Percentiles rank a stretch among this genome's conserved stretches.
These are phyloP conservation scores for Nilaparvata lugens DNA, from an alignment of 1,140 invertebrate genomes.

Conservation along the genomic window DNA sequence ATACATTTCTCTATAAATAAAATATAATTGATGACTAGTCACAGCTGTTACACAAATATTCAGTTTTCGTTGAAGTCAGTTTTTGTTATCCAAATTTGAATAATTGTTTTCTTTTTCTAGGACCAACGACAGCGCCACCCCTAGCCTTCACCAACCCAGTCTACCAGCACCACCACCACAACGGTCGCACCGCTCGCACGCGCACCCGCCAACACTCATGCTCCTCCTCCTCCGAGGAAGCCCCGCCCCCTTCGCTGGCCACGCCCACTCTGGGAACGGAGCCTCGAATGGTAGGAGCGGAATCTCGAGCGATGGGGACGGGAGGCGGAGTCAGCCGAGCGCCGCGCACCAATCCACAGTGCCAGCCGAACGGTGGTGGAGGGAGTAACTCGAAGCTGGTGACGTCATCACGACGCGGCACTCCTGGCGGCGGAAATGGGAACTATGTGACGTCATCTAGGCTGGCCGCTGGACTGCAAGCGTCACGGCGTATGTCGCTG, in stretches of 20 bases:
- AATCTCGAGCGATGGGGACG: constrained; percentile 31
- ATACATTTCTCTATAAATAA: too few species aligned
- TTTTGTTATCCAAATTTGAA: too few species aligned
- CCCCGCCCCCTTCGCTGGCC: constrained; percentile 4
- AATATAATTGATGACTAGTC: too few species aligned
- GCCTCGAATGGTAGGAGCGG: too few species aligned
- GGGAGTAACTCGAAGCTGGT: background rate
- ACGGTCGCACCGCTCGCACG: constrained; percentile 21
- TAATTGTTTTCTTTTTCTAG: background rate
- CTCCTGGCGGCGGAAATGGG: too few species aligned
- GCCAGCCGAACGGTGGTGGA: constrained; percentile 15
- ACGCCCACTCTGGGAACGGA: too few species aligned
- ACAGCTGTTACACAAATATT: too few species aligned
- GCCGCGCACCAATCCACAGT: constrained; percentile 30
- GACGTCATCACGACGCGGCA: too few species aligned
- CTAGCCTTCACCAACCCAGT: constrained; percentile 81
- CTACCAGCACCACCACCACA: constrained; percentile 45
- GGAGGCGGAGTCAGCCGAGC: constrained; percentile 28
- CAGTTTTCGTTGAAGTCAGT: too few species aligned
- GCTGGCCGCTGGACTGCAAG: too few species aligned
- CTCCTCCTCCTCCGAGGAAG: constrained; percentile 33
- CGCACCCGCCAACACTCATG: constrained; percentile 28
- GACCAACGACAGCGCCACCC: constrained; percentile 40
- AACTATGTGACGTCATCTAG: too few species aligned
- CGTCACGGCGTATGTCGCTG: constrained; percentile 47